These are phyloP conservation scores for Catocala fraxini DNA, from an alignment of 2,888 invertebrate species.

Conservation along the genomic window DNA sequence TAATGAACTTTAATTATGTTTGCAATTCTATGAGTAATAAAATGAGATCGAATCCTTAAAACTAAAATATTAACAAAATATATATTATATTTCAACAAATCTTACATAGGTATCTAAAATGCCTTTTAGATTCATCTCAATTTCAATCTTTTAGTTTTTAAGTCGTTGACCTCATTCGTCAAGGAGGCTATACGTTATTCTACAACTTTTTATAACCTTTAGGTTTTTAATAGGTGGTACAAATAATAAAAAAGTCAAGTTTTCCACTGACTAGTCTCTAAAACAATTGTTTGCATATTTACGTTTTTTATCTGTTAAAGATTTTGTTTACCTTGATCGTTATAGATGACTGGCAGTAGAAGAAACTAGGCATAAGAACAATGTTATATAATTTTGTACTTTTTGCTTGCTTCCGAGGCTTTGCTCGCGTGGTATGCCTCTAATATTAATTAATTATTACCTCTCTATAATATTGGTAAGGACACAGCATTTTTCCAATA, in stretches of 20 bases:
- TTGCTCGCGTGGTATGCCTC: no score
- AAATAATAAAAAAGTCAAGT: constrained; percentile 28
- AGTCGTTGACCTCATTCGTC: constrained; percentile 55
- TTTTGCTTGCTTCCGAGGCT: no score
- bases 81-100: not conserved
- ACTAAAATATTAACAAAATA: no score
- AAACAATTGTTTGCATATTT: constrained; percentile 32
- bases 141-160: constrained; percentile 27
- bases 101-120: not conserved
- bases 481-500: no score
- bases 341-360: not conserved
- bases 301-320: constrained; percentile 19
- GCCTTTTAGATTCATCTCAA: no score
- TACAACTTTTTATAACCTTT: constrained; percentile 20
- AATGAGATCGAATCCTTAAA: no score
- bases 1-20: no score
- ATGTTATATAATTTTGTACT: no score
- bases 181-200: constrained; percentile 24
- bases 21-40: no score
- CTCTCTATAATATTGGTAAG: no score
- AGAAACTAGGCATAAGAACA: not conserved
- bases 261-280: constrained; percentile 32
- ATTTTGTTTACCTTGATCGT: constrained; percentile 15
- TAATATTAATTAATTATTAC: no score
- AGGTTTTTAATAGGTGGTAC: constrained; percentile 42